Evolutionary conservation across 2,888 invertebrate genomes (phyloP).

Genomic region (Dilophus febrilis): DNA sequence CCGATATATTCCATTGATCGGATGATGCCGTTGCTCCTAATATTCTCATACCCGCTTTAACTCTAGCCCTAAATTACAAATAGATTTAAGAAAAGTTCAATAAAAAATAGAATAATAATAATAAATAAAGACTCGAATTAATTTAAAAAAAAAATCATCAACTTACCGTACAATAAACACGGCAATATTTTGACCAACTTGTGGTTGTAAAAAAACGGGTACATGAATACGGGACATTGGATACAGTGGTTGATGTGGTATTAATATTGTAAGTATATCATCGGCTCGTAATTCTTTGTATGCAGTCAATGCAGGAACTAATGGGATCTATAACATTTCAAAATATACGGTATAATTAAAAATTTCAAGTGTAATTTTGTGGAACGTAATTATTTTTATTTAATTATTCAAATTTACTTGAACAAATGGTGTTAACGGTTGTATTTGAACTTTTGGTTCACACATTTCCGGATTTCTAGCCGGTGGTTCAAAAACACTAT

Average conservation of each 20-base stretch:
- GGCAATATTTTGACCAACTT: conserved; percentile 47
- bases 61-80: conserved; percentile 59
- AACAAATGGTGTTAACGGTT: conserved; percentile 45
- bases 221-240: conserved; percentile 80
- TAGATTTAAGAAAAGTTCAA: no score
- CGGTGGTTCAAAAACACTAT: conserved; percentile 74
- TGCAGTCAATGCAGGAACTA: conserved; percentile 59
- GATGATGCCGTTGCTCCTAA: conserved; percentile 64
- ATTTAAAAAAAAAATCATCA: background rate
- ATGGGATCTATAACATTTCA: conserved; percentile 35
- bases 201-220: conserved; percentile 70
- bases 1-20: conserved; percentile 73
- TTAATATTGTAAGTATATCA: conserved; percentile 65
- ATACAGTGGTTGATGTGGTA: conserved; percentile 78
- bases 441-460: conserved; percentile 56
- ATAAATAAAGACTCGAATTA: background rate
- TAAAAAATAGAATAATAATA: background rate
- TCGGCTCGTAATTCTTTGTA: conserved; percentile 73
- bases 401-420: conserved; percentile 10
- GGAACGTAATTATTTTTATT: background rate
- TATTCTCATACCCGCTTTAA: conserved; percentile 73
- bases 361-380: background rate
- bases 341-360: background rate
- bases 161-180: conserved; percentile 73
- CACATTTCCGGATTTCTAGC: conserved; percentile 48